A percentile compares a stretch with the other conserved stretches of the same genome.
Conservation (phyloP, 2,888 invertebrate species). For the Oligia strigilis region DNA sequence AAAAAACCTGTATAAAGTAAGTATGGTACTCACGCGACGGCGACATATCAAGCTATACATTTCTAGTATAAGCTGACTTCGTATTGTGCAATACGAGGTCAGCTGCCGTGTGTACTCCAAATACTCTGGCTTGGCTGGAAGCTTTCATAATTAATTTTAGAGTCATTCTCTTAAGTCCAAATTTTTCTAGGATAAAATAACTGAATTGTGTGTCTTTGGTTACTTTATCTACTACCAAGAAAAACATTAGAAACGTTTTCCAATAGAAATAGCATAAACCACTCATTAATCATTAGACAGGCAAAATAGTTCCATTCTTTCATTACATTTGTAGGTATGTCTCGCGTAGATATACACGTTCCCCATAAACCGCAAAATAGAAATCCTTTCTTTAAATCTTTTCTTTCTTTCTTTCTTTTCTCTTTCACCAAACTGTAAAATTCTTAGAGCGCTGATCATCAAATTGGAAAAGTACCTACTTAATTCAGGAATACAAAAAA, state of each 20-base stretch:
- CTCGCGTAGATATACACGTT: too few relatives aligned
- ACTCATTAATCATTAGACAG: background rate
- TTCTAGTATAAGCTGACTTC: too few relatives aligned
- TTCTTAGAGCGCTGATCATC: background rate
- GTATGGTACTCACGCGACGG: too few relatives aligned
- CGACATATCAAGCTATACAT: too few relatives aligned
- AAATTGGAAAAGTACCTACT: background rate
- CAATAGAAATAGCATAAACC: background rate
- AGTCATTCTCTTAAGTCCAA: too few relatives aligned
- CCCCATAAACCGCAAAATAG: background rate
- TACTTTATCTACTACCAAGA: background rate
- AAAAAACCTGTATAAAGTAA: background rate
- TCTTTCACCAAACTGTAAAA: background rate
- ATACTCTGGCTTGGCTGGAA: too few relatives aligned
- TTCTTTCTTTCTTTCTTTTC: too few relatives aligned
- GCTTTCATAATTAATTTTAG: too few relatives aligned
- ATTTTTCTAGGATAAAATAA: too few relatives aligned
- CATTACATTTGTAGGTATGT: background rate
- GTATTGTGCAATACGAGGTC: too few relatives aligned
- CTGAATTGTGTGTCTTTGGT: too few relatives aligned
- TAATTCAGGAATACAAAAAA: background rate
- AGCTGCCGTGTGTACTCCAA: too few relatives aligned
- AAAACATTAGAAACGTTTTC: background rate
- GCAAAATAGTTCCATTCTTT: background rate
- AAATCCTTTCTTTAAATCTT: background rate